Conservation (phyloP, 2,888 invertebrate genomes). For the Tachina fera region DNA sequence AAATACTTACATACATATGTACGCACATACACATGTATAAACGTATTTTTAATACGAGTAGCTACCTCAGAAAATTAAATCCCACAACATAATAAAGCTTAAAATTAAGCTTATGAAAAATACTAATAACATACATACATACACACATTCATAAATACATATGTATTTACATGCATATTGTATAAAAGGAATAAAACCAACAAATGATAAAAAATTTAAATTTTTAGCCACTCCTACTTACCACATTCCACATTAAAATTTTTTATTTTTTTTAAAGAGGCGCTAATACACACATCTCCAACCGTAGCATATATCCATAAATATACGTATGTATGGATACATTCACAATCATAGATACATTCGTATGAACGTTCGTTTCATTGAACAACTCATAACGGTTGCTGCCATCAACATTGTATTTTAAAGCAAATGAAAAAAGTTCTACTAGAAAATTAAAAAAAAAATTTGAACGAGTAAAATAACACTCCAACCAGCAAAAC, state of each 20-base stretch:
- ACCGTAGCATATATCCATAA: background rate
- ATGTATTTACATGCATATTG: no score
- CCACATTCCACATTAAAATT: conserved; percentile 53
- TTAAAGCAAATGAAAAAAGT: conserved; percentile 50
- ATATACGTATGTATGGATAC: background rate
- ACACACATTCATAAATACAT: no score
- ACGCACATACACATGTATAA: background rate
- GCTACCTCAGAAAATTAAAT: conserved; percentile 13
- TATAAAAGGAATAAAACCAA: conserved; percentile 28
- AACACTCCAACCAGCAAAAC: background rate
- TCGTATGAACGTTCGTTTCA: conserved; percentile 37
- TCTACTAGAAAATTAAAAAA: conserved; percentile 11
- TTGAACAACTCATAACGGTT: conserved; percentile 64
- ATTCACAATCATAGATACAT: background rate
- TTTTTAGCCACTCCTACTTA: conserved; percentile 82
- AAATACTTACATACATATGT: background rate
- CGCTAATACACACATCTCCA: conserved; percentile 22
- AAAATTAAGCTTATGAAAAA: conserved; percentile 45
- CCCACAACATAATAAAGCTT: conserved; percentile 42
- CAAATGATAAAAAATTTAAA: conserved; percentile 79
- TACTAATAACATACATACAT: no score
- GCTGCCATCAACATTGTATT: conserved; percentile 59
- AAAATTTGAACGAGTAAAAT: conserved; percentile 19
- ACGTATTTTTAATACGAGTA: background rate
- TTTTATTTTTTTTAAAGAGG: conserved; percentile 41